Conservation (phyloP, 2,888 invertebrate species). For the Galerucella nymphaeae region DNA sequence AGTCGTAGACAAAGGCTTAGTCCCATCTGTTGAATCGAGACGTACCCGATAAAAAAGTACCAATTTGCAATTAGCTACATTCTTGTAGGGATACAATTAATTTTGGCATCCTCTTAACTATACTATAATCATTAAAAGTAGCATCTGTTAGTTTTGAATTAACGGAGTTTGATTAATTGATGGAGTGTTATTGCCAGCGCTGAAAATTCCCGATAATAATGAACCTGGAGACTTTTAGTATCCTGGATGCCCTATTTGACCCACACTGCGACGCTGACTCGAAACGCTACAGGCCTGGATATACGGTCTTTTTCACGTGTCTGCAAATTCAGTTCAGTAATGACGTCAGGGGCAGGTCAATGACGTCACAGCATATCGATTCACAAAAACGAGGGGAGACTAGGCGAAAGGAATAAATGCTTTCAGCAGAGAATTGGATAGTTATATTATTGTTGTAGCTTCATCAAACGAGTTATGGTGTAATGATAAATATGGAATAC, state of each 20-base stretch:
- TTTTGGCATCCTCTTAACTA: too few relatives aligned
- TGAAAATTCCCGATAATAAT: neutral
- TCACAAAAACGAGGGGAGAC: slow-evolving; percentile 16
- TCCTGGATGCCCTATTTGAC: slow-evolving; percentile 5
- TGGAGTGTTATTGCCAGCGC: neutral
- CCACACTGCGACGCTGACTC: slow-evolving; percentile 5
- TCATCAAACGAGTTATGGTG: too few relatives aligned
- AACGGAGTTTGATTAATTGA: neutral
- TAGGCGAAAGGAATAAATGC: slow-evolving; percentile 24
- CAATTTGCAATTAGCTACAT: too few relatives aligned
- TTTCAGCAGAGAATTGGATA: slow-evolving; percentile 29
- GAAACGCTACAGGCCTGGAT: slow-evolving; percentile 9
- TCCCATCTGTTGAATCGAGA: too few relatives aligned
- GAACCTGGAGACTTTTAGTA: neutral
- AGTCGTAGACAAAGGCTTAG: too few relatives aligned
- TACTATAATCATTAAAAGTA: too few relatives aligned
- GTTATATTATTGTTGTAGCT: neutral
- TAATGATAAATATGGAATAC: too few relatives aligned
- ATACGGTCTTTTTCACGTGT: slow-evolving; percentile 27
- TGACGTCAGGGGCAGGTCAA: slow-evolving; percentile 51
- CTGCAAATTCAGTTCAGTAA: slow-evolving; percentile 32
- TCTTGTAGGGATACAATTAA: too few relatives aligned
- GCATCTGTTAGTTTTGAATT: neutral
- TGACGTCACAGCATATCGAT: slow-evolving; percentile 50
- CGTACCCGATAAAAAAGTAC: too few relatives aligned